phyloP scores from a whole-genome alignment of 2,888 invertebrate species.

The Kryphioiulus occultus region DNA sequence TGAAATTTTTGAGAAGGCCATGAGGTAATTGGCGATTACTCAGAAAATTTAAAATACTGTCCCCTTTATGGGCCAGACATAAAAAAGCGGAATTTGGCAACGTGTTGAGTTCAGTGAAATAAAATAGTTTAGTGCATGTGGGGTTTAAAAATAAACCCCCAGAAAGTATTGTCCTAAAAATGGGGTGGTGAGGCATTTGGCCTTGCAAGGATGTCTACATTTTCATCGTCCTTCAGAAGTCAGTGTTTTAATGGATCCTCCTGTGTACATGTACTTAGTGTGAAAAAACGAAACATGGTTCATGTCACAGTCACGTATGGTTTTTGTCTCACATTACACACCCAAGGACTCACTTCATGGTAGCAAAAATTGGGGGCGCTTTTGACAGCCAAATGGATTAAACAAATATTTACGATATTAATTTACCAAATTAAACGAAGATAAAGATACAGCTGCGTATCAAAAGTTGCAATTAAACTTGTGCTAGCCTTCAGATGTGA shows the following conservation, averaged over 20 bases:
- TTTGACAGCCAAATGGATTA: not conserved
- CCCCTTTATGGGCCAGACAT: too few species aligned
- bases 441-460: not conserved
- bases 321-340: not conserved
- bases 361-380: not conserved
- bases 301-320: not conserved
- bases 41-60: too few species aligned
- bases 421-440: not conserved
- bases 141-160: too few species aligned
- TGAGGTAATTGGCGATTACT: too few species aligned
- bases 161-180: too few species aligned
- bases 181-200: not conserved
- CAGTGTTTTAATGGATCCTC: not conserved
- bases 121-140: too few species aligned
- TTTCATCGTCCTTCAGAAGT: not conserved
- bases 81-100: too few species aligned
- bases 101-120: too few species aligned
- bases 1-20: too few species aligned
- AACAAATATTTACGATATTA: not conserved
- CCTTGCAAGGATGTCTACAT: conserved; percentile 23
- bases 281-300: not conserved
- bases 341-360: not conserved
- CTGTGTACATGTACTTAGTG: not conserved
- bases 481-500: not conserved
- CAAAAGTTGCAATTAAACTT: not conserved